Evolutionary conservation across 2,113 vertebrate genomes (phyloP), one percentile per base, ranked within the genome.

Genomic region (Girardinichthys multiradiatus): DNA sequence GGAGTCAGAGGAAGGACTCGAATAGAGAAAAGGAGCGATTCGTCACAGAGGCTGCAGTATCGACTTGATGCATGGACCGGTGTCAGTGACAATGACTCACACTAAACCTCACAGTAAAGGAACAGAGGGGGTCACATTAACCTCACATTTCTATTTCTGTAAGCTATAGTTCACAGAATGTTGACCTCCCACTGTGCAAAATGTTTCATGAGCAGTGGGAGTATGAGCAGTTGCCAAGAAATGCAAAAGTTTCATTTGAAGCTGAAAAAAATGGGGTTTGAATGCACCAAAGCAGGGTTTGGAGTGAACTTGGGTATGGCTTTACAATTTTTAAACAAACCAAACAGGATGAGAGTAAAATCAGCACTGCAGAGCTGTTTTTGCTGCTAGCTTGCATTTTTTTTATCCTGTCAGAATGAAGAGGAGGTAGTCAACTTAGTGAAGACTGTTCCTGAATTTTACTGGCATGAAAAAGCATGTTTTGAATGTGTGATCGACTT

Each of bases 81-180:
- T 42, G 29, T 62, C 35, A 60, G 60, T 15, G 45, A 28, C 17
- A 11, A 35, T 74, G 59, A 83, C 59, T 71, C 73, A 69, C 60
- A 1, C 21, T 51, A 27, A 62, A 45, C 70, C 58, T 74, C 19
- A 63, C 59, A 59, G 72, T 33, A 30, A 29, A 30, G 68, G 57
- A 24, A 65, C 73, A 59, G 45, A 29, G 5, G 31, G 35, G 62
- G 48, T 61, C 66, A 68, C 24, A 12, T 51, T 48, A 57, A 70
- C 30, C 29, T 80, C 54, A 57, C 29, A 9, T 70, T 35, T 64
- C 19, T 29, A 10, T 33, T 57, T 63, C n/a, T 62, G 12, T 19
- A 24, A 54, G 66, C 30, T 1, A 14, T 64, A 13, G 59, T 31
- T 68, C 33, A 39, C 37, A 68, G 63, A 59, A 64, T 59, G 63